Evolutionary conservation across 2,113 vertebrate genomes (phyloP).

Genomic region (Eulemur macaco): DNA sequence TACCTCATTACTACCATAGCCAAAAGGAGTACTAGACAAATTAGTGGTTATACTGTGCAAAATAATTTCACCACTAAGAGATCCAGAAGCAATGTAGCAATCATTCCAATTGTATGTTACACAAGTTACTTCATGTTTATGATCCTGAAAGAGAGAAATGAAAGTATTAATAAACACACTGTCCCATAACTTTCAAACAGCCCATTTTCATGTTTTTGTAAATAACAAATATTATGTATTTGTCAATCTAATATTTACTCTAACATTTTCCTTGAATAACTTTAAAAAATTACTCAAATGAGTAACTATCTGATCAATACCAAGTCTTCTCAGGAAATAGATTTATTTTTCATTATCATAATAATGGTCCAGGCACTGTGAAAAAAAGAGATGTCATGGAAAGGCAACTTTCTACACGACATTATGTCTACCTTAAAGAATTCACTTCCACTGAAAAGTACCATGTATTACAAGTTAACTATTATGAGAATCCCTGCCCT

Average conservation of each 20-base stretch:
- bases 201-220: not conserved
- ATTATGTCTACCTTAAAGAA: slow-evolving; percentile 1
- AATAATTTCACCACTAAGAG: slow-evolving; percentile 95
- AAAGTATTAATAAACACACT: slow-evolving; percentile 4
- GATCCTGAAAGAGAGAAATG: slow-evolving; percentile 87
- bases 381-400: slow-evolving; percentile 23
- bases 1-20: slow-evolving; percentile 93
- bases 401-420: slow-evolving; percentile 19
- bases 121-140: slow-evolving; percentile 94
- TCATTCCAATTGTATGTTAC: slow-evolving; percentile 95
- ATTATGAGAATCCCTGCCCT: not conserved
- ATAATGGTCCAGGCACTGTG: not conserved
- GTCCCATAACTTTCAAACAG: not conserved
- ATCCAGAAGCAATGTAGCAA: slow-evolving; percentile 94
- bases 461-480: not conserved
- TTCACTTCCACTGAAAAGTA: not conserved
- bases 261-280: slow-evolving; percentile 35
- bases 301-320: not conserved
- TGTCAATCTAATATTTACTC: slow-evolving; percentile 7
- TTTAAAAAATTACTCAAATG: not conserved
- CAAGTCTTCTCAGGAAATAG: not conserved
- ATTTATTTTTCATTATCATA: not conserved
- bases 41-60: slow-evolving; percentile 96
- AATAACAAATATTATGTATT: not conserved
- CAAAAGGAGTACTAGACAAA: slow-evolving; percentile 93